Percentiles rank a stretch among this genome's conserved stretches.
Conservation (phyloP, 2,888 invertebrate species). For the Hyppa rectilinea region DNA sequence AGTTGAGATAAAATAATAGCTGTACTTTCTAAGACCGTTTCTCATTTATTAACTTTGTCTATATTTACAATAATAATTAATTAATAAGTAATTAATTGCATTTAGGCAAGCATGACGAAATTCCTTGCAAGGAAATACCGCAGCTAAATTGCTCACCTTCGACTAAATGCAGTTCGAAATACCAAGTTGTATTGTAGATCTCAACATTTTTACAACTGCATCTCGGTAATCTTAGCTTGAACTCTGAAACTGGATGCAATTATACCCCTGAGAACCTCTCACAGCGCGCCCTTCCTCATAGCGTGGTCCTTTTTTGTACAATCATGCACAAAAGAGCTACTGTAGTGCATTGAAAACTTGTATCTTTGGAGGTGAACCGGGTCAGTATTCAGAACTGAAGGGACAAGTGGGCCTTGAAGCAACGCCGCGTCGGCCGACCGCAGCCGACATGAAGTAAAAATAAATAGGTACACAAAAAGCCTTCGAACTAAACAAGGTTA, state of each 20-base stretch:
- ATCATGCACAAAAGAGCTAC: slow-evolving; percentile 61
- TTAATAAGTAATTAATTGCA: slow-evolving; percentile 31
- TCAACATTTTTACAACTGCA: slow-evolving; percentile 35
- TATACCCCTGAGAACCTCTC: slow-evolving; percentile 62
- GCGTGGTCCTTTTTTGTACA: slow-evolving; percentile 68
- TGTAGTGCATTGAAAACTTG: slow-evolving; percentile 73
- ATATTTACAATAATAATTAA: slow-evolving; percentile 21
- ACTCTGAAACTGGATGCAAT: slow-evolving; percentile 60
- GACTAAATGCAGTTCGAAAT: slow-evolving; percentile 9
- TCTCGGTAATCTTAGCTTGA: slow-evolving; percentile 38
- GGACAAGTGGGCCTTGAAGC: slow-evolving; percentile 83
- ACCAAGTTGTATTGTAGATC: not conserved
- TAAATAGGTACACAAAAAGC: slow-evolving; percentile 75
- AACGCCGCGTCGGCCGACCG: slow-evolving; percentile 72
- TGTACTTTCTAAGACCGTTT: slow-evolving; percentile 82
- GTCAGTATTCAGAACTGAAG: slow-evolving; percentile 80
- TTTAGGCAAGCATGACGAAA: slow-evolving; percentile 3
- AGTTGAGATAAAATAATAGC: slow-evolving; percentile 80
- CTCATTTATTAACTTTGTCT: slow-evolving; percentile 74
- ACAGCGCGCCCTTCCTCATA: slow-evolving; percentile 76
- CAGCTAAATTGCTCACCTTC: slow-evolving; percentile 5
- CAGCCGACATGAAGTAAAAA: slow-evolving; percentile 77
- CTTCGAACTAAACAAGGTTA: slow-evolving; percentile 81
- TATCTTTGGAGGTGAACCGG: slow-evolving; percentile 83
- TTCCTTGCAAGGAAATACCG: not conserved